Evolutionary conservation across 1,140 invertebrate species (phyloP), one percentile per base, ranked within the genome.

Genomic region (Chymomyza costata): DNA sequence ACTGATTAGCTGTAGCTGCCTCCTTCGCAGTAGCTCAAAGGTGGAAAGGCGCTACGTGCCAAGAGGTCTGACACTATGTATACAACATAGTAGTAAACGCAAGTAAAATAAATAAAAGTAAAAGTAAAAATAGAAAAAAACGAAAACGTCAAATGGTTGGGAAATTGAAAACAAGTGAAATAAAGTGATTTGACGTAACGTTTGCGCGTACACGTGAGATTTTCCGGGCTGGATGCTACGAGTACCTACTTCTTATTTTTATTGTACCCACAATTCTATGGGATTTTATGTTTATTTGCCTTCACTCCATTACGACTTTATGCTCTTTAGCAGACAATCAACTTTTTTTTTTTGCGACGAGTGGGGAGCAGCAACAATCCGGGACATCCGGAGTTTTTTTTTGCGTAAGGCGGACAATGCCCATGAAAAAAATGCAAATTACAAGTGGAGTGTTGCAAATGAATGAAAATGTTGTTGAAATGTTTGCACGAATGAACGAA

Each of bases 111-210:
- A 8, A 19, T 31, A 40, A 31, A 6, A 41, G 21, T 16, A n/a
- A n/a, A n/a, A n/a, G n/a, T n/a, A n/a, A n/a, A n/a, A n/a, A n/a
- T 28, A 28, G 10, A 28, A 13, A 6, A 34, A 6, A 34, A 3
- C 17, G 16, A 18, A 14, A 69, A 61, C 38, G 40, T 47, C 30
- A 39, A 56, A 38, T 34, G 38, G 32, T 57, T 30, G 5, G 41
- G 52, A 68, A 80, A 82, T 82, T 76, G 71, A 82, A 67, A 82
- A 82, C 70, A 78, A 82, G 67, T 82, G 71, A 82, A 78, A 78
- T 82, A 82, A 82, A 82, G 78, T 78, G 78, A 82, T 82, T 82
- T 60, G 67, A 55, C 65, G 63, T 62, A 60, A 71, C 64, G 71
- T 78, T 82, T 62, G 67, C 57, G 78, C 66, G 69, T 76, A 64